These are phyloP conservation scores for Saguinus imperator DNA, from an alignment of 2,113 vertebrate genomes.

Conservation along the genomic window DNA sequence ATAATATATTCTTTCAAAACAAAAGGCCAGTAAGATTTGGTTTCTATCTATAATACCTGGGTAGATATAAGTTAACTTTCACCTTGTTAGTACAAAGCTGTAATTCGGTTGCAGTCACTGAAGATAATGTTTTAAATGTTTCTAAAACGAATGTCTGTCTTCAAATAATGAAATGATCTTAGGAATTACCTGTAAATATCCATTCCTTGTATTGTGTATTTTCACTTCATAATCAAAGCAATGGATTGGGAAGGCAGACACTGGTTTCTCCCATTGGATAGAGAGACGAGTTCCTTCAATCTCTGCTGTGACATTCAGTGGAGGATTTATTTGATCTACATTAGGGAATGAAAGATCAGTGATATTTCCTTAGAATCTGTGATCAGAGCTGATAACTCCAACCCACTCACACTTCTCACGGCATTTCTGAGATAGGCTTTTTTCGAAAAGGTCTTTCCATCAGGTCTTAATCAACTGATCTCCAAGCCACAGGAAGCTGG, in stretches of 20 bases:
- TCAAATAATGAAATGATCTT: neutral
- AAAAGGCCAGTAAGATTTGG: neutral
- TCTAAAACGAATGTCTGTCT: neutral
- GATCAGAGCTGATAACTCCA: neutral
- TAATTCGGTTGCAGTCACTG: neutral
- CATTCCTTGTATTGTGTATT: slow-evolving; percentile 73
- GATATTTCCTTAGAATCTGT: neutral
- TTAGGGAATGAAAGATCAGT: neutral
- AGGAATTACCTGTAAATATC: slow-evolving; percentile 80
- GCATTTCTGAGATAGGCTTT: neutral
- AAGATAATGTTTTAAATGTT: neutral
- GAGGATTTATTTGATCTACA: slow-evolving; percentile 82
- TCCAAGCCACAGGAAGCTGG: neutral
- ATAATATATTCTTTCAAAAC: neutral
- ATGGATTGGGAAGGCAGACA: slow-evolving; percentile 60
- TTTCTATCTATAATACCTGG: neutral
- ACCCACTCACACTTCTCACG: neutral
- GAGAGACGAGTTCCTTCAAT: slow-evolving; percentile 64
- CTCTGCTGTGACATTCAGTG: slow-evolving; percentile 75
- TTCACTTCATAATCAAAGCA: slow-evolving; percentile 84
- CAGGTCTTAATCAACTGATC: neutral
- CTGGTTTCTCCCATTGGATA: slow-evolving; percentile 81
- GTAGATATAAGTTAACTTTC: neutral
- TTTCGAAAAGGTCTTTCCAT: neutral
- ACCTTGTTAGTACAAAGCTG: neutral